phyloP scores from a whole-genome alignment of 92 coral and sea anemone species.

The Porites evermanni region DNA sequence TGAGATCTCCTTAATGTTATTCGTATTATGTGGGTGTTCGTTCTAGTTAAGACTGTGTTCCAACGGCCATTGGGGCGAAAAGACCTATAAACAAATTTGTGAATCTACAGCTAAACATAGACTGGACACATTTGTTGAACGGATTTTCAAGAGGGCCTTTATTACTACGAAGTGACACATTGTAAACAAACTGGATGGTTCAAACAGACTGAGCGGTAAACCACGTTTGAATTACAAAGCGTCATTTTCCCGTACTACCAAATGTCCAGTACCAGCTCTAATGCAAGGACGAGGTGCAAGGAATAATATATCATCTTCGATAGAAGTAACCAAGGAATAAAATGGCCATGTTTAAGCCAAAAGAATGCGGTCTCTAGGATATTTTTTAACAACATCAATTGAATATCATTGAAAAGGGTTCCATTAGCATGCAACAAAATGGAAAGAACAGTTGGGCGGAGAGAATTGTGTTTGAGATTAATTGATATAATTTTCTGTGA shows the following conservation, averaged over 20 bases:
- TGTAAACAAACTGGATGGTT: not conserved
- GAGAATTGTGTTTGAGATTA: not conserved
- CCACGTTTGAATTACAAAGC: not conserved
- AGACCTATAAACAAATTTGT: too few relatives aligned
- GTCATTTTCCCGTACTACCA: not conserved
- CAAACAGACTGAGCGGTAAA: not conserved
- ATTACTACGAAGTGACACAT: conserved; percentile 21
- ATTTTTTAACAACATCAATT: conserved; percentile 7
- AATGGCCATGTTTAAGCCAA: conserved; percentile 4
- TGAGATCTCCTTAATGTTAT: too few relatives aligned
- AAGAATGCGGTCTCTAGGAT: conserved; percentile 19
- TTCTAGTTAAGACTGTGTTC: too few relatives aligned
- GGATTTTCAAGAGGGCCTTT: not conserved
- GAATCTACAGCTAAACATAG: too few relatives aligned
- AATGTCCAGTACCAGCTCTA: not conserved
- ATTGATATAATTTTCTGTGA: not conserved
- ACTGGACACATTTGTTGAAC: too few relatives aligned
- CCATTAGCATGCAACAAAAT: not conserved
- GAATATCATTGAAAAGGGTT: conserved; percentile 3
- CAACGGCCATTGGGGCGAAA: too few relatives aligned
- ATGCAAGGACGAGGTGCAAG: not conserved
- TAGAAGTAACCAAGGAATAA: not conserved
- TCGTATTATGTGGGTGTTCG: too few relatives aligned
- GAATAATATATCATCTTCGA: not conserved
- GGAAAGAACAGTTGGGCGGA: not conserved